A percentile compares a stretch with the other conserved stretches of the same genome.
These are phyloP conservation scores for Eupithecia abbreviata DNA, from an alignment of 2,888 invertebrate species.

Conservation along the genomic window DNA sequence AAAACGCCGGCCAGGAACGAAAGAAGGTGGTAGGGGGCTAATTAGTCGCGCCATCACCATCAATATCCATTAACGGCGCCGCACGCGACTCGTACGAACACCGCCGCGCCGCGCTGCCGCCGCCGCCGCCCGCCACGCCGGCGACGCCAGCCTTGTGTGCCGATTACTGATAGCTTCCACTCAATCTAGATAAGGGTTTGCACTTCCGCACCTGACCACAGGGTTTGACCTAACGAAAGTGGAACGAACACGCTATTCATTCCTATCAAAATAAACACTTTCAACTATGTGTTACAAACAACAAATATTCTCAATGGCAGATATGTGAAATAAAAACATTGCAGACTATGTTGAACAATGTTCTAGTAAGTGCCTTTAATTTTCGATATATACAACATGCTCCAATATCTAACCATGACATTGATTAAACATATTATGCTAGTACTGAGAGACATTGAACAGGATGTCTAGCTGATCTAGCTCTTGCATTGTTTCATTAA, in stretches of 20 bases:
- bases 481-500: slow-evolving; percentile 2
- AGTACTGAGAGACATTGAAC: neutral
- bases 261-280: slow-evolving; percentile 30
- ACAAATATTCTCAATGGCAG: neutral
- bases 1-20: slow-evolving; percentile 57
- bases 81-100: slow-evolving; percentile 71
- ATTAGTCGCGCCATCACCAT: slow-evolving; percentile 80
- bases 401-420: neutral
- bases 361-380: neutral
- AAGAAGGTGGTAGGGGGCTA: slow-evolving; percentile 68
- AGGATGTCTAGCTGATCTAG: neutral
- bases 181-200: slow-evolving; percentile 68
- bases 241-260: slow-evolving; percentile 48
- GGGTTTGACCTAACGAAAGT: slow-evolving; percentile 53
- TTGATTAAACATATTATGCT: neutral
- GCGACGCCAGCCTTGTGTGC: slow-evolving; percentile 50
- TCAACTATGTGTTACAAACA: slow-evolving; percentile 6
- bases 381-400: neutral
- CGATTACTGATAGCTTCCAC: slow-evolving; percentile 65
- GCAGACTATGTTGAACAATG: neutral
- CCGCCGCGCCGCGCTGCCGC: slow-evolving; percentile 49
- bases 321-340: neutral
- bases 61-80: slow-evolving; percentile 83
- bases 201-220: slow-evolving; percentile 64
- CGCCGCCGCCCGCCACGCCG: slow-evolving; percentile 43